Percentiles rank a stretch among this genome's conserved stretches.
Evolutionary conservation across 2,797 vertebrate genomes (phyloP).

Genomic region (Miichthys miiuy): DNA sequence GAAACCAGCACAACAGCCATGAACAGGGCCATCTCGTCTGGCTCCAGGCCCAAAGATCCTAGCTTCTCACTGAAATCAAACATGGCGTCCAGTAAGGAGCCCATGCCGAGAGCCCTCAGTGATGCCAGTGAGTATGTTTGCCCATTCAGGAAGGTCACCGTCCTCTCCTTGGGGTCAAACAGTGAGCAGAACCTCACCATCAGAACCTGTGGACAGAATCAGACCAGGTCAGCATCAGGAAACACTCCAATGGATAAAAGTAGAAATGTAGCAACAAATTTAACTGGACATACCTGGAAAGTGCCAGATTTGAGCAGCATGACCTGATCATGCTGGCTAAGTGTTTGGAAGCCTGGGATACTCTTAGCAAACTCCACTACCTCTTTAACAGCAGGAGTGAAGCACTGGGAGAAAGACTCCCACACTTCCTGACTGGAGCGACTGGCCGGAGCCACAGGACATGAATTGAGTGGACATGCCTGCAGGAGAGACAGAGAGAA

Average conservation of each 20-base stretch:
- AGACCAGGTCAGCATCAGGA: slow-evolving; percentile 30
- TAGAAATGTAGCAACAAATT: neutral
- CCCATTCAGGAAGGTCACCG: slow-evolving; percentile 86
- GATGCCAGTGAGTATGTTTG: slow-evolving; percentile 85
- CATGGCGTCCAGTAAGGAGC: slow-evolving; percentile 85
- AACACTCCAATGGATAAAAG: neutral
- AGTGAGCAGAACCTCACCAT: slow-evolving; percentile 89
- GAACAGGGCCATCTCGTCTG: slow-evolving; percentile 88
- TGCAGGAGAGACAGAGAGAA: slow-evolving; percentile 45
- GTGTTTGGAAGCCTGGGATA: slow-evolving; percentile 87
- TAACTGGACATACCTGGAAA: slow-evolving; percentile 83
- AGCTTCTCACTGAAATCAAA: slow-evolving; percentile 90
- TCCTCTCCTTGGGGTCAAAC: slow-evolving; percentile 85
- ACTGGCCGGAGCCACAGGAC: slow-evolving; percentile 82
- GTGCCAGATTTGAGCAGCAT: slow-evolving; percentile 89
- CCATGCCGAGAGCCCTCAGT: slow-evolving; percentile 86
- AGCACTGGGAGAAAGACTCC: slow-evolving; percentile 89
- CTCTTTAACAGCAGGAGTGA: slow-evolving; percentile 88
- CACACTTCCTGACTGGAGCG: slow-evolving; percentile 88
- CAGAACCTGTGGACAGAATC: slow-evolving; percentile 77
- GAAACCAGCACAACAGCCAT: slow-evolving; percentile 89
- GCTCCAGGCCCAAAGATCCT: slow-evolving; percentile 82
- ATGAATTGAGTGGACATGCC: slow-evolving; percentile 88
- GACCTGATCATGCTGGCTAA: slow-evolving; percentile 88
- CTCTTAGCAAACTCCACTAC: slow-evolving; percentile 89